Percentiles rank a stretch among this genome's conserved stretches.
These are phyloP conservation scores for Selenia dentaria DNA, from an alignment of 2,888 invertebrate genomes.

Conservation along the genomic window DNA sequence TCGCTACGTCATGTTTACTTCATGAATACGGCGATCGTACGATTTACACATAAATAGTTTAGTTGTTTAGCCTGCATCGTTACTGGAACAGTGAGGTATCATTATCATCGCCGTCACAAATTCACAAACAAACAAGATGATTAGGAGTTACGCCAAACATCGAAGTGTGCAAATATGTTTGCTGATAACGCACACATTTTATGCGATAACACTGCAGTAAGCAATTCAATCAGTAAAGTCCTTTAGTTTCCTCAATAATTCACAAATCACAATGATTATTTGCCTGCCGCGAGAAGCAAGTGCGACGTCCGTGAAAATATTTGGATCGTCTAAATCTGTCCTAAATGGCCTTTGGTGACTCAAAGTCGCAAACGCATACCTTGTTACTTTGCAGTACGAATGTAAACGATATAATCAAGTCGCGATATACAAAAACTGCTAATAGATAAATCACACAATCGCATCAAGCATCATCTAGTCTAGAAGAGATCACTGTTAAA, in stretches of 20 bases:
- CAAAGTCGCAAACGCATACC: constrained; percentile 56
- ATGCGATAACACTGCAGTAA: constrained; percentile 27
- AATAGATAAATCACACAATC: constrained; percentile 16
- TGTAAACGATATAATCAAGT: constrained; percentile 24
- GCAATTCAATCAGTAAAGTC: constrained; percentile 13
- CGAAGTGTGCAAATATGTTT: constrained; percentile 35
- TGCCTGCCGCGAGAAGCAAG: constrained; percentile 51
- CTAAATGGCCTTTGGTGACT: constrained; percentile 74
- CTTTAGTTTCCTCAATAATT: constrained; percentile 8
- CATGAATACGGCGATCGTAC: constrained; percentile 35
- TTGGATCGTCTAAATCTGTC: constrained; percentile 75
- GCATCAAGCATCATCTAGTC: constrained; percentile 7
- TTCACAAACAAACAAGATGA: constrained; percentile 45
- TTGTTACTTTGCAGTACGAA: constrained; percentile 43
- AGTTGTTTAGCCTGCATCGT: constrained; percentile 29
- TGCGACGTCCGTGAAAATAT: constrained; percentile 77
- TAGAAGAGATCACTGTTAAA: constrained; percentile 12
- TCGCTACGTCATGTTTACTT: constrained; percentile 35
- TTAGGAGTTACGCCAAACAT: constrained; percentile 40
- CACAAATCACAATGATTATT: constrained; percentile 41
- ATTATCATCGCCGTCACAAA: constrained; percentile 37
- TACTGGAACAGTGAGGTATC: constrained; percentile 17
- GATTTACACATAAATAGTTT: constrained; percentile 18
- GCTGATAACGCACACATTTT: constrained; percentile 32
- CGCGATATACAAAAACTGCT: constrained; percentile 22